Percentiles rank a stretch among this genome's conserved stretches.
Evolutionary conservation across 2,797 vertebrate species (phyloP).

Genomic region (Coreius guichenoti): DNA sequence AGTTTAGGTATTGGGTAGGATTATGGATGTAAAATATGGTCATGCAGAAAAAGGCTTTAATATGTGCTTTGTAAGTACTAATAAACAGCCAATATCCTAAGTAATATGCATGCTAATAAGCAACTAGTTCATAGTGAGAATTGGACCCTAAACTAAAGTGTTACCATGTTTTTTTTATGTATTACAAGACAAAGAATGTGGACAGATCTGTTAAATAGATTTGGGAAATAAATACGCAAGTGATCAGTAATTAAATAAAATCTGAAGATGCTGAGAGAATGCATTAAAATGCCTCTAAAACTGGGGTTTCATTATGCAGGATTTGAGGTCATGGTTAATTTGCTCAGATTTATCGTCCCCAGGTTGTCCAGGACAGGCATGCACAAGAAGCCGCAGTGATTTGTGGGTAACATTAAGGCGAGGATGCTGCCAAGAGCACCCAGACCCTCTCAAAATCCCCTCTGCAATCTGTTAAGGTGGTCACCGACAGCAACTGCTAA

Average conservation of each 20-base stretch:
- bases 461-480: conserved; percentile 57
- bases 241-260: conserved; percentile 44
- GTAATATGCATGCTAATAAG: no score
- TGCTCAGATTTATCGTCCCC: conserved; percentile 62
- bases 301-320: conserved; percentile 60
- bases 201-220: conserved; percentile 14
- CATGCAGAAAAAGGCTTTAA: no score
- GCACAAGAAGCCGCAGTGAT: conserved; percentile 60
- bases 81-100: no score
- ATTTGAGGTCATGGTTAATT: conserved; percentile 66
- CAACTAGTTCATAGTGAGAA: no score
- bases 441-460: conserved; percentile 57
- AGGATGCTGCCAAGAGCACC: conserved; percentile 58
- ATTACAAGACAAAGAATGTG: conserved; percentile 4
- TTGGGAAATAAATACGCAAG: conserved; percentile 11
- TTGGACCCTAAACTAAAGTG: no score
- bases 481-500: conserved; percentile 52
- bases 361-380: conserved; percentile 58
- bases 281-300: conserved; percentile 52
- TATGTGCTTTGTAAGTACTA: no score
- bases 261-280: conserved; percentile 35
- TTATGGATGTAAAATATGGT: no score
- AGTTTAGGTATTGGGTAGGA: no score
- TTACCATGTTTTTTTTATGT: not conserved
- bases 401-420: conserved; percentile 66